Evolutionary conservation across 2,888 invertebrate genomes (phyloP), one percentile per base, ranked within the genome.

Genomic region (Eupeodes luniger): DNA sequence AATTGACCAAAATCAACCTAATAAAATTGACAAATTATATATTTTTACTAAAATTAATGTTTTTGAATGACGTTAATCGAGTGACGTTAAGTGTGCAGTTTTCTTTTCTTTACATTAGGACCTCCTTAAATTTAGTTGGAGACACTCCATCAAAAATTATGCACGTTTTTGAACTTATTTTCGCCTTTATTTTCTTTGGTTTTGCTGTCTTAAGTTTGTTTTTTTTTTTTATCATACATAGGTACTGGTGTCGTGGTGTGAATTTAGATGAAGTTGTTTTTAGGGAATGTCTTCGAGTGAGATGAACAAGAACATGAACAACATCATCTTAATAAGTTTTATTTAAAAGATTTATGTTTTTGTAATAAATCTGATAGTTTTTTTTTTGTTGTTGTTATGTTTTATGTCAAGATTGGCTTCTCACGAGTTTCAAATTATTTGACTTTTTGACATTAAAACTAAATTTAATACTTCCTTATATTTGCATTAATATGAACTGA

Each of bases 111-210:
- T 40, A 9, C 40, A 40, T 27, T 16, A 4, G 6, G 85, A 85
- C 85, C 72, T 75, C 55, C 81, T 78, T 16, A 12, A 66, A 81
- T 36, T 69, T 81, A 74, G 67, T 64, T 69, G 47, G 44, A 81
- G 81, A 27, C 47, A 64, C 12, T 66, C 47, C 51, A 74, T 81
- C 81, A 72, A 64, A 81, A 81, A 81, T 81, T 78, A 72, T 74
- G 77, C 85, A 85, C 85, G 85, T 66, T 81, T 85, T 81, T 74
- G 62, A 69, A 64, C 57, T 55, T 74, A 53, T 81, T 74, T 36
- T 77, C 40, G 40, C 40, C 51, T 11, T 53, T 19, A 55, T 34
- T 27, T 61, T 57, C n/a, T 44, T 64, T 27, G 11, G 55, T 51
- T 51, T n/a, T 6, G 16, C 53, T 40, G 40, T 40, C 4, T 40